Conservation (phyloP, 2,888 invertebrate genomes). For the Coelogynopora nodosa region DNA sequence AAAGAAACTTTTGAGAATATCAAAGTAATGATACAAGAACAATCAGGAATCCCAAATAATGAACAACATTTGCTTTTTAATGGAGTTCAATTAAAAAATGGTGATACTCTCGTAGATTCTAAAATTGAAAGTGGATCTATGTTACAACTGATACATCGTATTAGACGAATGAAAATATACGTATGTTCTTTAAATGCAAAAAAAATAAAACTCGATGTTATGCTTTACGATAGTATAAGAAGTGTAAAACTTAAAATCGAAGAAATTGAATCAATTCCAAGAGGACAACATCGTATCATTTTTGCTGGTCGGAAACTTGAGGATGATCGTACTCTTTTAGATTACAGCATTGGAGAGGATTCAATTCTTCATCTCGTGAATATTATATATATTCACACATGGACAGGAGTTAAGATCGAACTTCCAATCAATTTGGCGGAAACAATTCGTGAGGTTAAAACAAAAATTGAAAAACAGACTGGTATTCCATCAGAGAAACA, state of each 20-base stretch:
- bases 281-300: background rate
- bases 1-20: no score
- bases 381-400: background rate
- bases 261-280: background rate
- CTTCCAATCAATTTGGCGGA: background rate
- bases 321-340: background rate
- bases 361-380: background rate
- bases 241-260: background rate
- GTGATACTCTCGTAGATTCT: no score
- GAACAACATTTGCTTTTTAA: no score
- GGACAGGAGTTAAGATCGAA: background rate
- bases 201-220: no score
- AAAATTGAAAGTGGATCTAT: no score
- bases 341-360: background rate
- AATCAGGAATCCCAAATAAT: no score
- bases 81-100: no score
- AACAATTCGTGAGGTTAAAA: background rate
- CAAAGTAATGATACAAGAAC: no score
- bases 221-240: background rate
- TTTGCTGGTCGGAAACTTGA: background rate
- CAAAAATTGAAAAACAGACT: background rate
- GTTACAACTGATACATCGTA: no score
- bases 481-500: slow-evolving; percentile 15
- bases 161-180: no score
- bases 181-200: no score